Evolutionary conservation across 2,888 invertebrate species (phyloP).

Genomic region (Chrysopilus asiliformis): DNA sequence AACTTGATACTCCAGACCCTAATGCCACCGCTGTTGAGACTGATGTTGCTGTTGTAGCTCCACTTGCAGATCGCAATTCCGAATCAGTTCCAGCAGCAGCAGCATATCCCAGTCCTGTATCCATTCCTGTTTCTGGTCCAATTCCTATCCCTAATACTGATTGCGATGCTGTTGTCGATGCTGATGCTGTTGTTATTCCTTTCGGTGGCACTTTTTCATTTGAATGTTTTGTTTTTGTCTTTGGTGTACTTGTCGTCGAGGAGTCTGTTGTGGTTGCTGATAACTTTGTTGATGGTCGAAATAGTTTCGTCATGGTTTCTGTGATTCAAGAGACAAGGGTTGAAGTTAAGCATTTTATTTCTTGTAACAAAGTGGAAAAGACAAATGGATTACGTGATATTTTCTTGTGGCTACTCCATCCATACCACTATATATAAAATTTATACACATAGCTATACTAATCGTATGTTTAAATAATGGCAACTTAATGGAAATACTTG

Average conservation of each 20-base stretch:
- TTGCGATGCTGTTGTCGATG: neutral
- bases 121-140: neutral
- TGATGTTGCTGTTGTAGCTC: slow-evolving; percentile 2
- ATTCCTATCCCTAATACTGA: slow-evolving; percentile 1
- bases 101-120: no score
- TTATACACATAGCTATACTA: no score
- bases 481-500: no score
- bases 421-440: no score
- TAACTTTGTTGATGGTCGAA: slow-evolving; percentile 22
- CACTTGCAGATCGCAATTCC: no score
- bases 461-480: no score
- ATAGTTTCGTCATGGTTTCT: slow-evolving; percentile 35
- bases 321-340: slow-evolving; percentile 13
- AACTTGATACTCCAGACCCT: slow-evolving; percentile 20
- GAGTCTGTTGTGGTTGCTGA: no score
- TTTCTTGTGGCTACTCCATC: no score
- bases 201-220: neutral
- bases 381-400: slow-evolving; percentile 5
- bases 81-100: no score
- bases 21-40: slow-evolving; percentile 15
- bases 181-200: neutral
- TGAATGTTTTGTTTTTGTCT: slow-evolving; percentile 6
- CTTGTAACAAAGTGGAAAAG: neutral
- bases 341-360: neutral
- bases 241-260: slow-evolving; percentile 16